These are phyloP conservation scores for Piprites chloris DNA, from an alignment of 2,113 vertebrate genomes.

Conservation along the genomic window DNA sequence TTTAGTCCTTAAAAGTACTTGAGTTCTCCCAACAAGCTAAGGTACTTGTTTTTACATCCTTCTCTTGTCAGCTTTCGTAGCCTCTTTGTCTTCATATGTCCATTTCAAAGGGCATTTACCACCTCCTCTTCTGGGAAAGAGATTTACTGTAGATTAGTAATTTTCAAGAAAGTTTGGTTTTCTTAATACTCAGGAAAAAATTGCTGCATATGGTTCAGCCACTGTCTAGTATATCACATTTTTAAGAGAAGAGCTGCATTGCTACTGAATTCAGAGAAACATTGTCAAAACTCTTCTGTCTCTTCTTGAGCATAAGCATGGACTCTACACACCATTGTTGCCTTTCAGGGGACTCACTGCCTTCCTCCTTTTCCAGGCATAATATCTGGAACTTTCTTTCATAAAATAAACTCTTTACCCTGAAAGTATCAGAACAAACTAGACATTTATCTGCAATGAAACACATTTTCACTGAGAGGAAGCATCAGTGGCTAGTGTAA, in stretches of 20 bases:
- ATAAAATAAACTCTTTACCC: neutral
- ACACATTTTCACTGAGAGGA: neutral
- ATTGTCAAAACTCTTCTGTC: neutral
- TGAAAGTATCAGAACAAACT: neutral
- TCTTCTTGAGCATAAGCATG: neutral
- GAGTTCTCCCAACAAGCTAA: neutral
- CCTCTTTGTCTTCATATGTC: neutral
- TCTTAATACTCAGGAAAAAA: neutral
- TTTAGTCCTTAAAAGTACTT: neutral
- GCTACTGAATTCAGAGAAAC: neutral
- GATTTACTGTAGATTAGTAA: neutral
- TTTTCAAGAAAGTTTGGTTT: neutral
- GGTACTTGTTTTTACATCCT: neutral
- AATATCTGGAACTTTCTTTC: neutral
- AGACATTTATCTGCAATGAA: neutral
- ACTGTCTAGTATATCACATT: neutral
- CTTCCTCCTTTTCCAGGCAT: neutral
- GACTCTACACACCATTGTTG: neutral
- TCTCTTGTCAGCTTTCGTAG: neutral
- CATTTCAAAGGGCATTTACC: neutral
- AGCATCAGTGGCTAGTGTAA: neutral
- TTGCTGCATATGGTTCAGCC: neutral
- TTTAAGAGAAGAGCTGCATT: neutral
- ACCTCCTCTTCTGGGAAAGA: neutral
- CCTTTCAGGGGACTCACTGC: neutral